Evolutionary conservation across 2,113 vertebrate genomes (phyloP), one percentile per base, ranked within the genome.

Genomic region (Ptilorrhoa leucosticta): DNA sequence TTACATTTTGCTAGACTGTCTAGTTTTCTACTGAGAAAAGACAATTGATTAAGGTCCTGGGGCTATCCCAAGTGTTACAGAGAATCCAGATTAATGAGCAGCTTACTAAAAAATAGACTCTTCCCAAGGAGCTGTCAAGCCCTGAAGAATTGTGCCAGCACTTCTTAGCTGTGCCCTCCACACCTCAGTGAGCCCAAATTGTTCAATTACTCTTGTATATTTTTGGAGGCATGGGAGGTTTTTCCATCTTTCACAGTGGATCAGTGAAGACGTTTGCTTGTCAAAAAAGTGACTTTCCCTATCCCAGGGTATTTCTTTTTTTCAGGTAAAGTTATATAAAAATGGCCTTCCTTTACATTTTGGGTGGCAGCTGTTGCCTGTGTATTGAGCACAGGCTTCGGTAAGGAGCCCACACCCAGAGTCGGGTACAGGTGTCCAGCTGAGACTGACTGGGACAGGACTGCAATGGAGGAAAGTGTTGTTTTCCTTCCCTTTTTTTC

Each of bases 151-250:
- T 80, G 87, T 93, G 83, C 48, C 88, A 88, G 60, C 28, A 9
- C 39, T 93, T 35, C 40, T 53, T 80, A 64, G 70, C 90, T 92
- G 64, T 93, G 89, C 47, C 86, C 37, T 94, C 88, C 81, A 95
- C 89, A 94, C 87, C 87, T 96, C 95, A 93, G 48, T 83, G 81
- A 96, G 89, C 40, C 64, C 44, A 93, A 95, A 94, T 94, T 94
- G 83, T 78, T 88, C 93, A 91, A 94, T 96, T 97, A 86, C 21
- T 95, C 81, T 69, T 93, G 86, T 37, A 80, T 54, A 28, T 94
- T 93, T 96, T 92, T 76, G 64, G 84, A 93, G 39, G 23, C 61
- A 42, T 57, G 37, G 37, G 45, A 93, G 23, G 3, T 50, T 93
- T 95, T 83, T 73, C 80, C 35, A 27, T 83, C 54, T 73, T 87